phyloP scores from a whole-genome alignment of 2,113 vertebrate species.

The Antennarius striatus region DNA sequence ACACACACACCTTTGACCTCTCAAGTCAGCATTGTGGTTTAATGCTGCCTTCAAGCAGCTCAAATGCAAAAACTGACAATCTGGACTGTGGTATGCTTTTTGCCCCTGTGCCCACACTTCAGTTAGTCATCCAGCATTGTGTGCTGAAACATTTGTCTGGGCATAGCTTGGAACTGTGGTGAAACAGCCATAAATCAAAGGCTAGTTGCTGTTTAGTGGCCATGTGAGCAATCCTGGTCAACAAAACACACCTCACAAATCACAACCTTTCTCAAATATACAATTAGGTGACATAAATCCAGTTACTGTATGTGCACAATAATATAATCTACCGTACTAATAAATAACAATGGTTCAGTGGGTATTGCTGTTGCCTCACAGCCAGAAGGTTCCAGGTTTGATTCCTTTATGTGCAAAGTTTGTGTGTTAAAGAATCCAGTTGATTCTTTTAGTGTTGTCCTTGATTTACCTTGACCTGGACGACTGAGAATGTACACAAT shows the following conservation, averaged over 20 bases:
- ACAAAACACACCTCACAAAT: slow-evolving; percentile 32
- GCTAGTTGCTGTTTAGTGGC: slow-evolving; percentile 55
- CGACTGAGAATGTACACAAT: no score
- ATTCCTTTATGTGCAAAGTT: no score
- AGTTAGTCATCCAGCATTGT: slow-evolving; percentile 55
- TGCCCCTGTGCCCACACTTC: slow-evolving; percentile 51
- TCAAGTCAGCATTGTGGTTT: slow-evolving; percentile 20
- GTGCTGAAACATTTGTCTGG: slow-evolving; percentile 71
- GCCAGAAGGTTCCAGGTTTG: no score
- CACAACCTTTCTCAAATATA: slow-evolving; percentile 49
- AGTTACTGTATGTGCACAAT: slow-evolving; percentile 27
- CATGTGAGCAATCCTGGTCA: slow-evolving; percentile 46
- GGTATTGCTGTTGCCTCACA: no score
- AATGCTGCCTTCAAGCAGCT: slow-evolving; percentile 27
- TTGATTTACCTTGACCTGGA: no score
- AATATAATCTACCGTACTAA: slow-evolving; percentile 18
- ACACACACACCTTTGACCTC: slow-evolving; percentile 27
- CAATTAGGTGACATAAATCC: slow-evolving; percentile 27
- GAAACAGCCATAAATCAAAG: slow-evolving; percentile 63
- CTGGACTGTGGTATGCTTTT: slow-evolving; percentile 36
- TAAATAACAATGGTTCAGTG: neutral
- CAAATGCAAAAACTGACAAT: slow-evolving; percentile 26
- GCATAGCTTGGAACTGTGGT: slow-evolving; percentile 57
- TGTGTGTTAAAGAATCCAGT: no score
- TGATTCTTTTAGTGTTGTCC: no score